Base-by-base conservation (phyloP, 2,888 invertebrate genomes). In the Agrochola lychnidis region DNA sequence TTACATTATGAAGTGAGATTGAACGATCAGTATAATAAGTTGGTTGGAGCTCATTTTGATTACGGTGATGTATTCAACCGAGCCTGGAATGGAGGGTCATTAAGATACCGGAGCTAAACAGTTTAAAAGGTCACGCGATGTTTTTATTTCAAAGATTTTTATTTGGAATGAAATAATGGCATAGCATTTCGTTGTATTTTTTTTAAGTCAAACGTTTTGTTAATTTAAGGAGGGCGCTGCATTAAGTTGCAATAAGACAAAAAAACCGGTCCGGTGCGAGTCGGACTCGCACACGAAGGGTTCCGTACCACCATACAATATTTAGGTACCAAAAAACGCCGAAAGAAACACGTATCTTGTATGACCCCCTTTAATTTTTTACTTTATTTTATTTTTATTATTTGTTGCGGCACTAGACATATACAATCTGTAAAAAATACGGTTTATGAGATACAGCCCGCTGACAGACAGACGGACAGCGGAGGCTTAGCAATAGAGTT, bases 61-160 rank as follows among this genome's bases (percentile, higher is more conserved):
- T 75, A 68, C 78, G 69, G 53, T 73, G 75, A 80, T 83, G 77
- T 81, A 86, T 81, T 84, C 78, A 75, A 63, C 77, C 70, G 79
- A 69, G 76, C 69, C 57, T 68, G 69, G 83, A 89, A 88, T 89
- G 83, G 84, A 66, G 64, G 79, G 79, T 82, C 79, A 85, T 89
- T 89, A 85, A 71, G 85, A 74, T 82, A 81, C 80, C 73, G 71
- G 73, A 78, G 84, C 79, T 78, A 87, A 86, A 84, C 85, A 81
- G 82, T 82, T 79, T 73, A 73, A 62, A 73, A 76, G 70, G 79
- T 67, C 72, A 79, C 69, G 69, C 78, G 30, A 71, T 25, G 63
- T 22, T 61, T 74, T 72, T 74, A 62, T 74, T 82, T 67, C 10
- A 53, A 42, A 53, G n/a, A 51, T 51, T 57, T 67, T 45, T 56